Evolutionary conservation across 2,113 vertebrate species (phyloP), one percentile per base, ranked within the genome.

Genomic region (Arvicanthis niloticus): DNA sequence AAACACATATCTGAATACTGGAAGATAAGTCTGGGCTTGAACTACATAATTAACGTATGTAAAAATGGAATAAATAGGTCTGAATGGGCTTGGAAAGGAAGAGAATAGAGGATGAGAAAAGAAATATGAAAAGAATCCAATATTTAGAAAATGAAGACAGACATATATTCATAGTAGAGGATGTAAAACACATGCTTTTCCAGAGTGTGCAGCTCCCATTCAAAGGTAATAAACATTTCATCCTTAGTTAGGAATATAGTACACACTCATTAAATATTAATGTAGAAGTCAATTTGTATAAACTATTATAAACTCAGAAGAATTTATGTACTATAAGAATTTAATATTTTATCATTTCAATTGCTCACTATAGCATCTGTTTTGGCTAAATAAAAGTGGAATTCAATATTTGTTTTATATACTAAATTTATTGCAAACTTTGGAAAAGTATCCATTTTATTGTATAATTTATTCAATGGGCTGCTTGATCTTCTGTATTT

Each of bases 221-320:
- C 87, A 56, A 86, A 93, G 42, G 31, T 40, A 80, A 45, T 51
- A 94, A 92, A 82, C 3, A 56, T 73, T 86, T 76, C 80, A 92
- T 31, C 76, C 26, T 86, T 75, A 81, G 90, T 92, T 86, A 94
- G 24, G 91, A 60, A 82, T 37, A 77, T 76, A 70, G 34, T 21
- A 72, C 81, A 19, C 84, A 29, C 26, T 87, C 34, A 81, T 40
- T 91, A 15, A 78, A 26, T 85, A 40, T 91, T 88, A 62, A 85
- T 75, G 29, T 73, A 22, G 68, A 89, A 72, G 56, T 48, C 45
- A 76, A 73, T 81, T 24, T 51, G 42, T n/a, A 10, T 48, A 70
- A 13, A 88, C 60, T 90, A 45, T 94, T 91, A 37, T 16, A 16
- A 37, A 70, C 31, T 70, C 67, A 37, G 31, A 37, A 70, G 13